Percentiles rank a stretch among this genome's conserved stretches.
Conservation (phyloP, 2,113 vertebrate genomes). For the Atractosteus spatula region DNA sequence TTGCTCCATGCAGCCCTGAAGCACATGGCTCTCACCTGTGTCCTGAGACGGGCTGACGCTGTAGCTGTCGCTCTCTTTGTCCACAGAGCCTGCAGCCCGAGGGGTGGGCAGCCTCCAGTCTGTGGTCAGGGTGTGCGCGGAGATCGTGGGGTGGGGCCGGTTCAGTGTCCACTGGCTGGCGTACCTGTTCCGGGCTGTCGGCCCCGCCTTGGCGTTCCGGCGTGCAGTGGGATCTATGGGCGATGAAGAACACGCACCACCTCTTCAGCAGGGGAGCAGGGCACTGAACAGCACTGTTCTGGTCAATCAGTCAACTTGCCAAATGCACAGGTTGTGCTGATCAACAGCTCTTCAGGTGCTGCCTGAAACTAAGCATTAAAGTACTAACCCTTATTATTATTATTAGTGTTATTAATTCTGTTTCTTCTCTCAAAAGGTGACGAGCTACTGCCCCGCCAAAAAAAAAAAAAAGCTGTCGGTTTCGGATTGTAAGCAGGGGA, state of each 20-base stretch:
- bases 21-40: slow-evolving; percentile 72
- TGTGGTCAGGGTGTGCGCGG: slow-evolving; percentile 93
- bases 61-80: slow-evolving; percentile 98
- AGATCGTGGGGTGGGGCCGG: slow-evolving; percentile 92
- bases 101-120: slow-evolving; percentile 97
- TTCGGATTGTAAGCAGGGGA: background rate
- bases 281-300: background rate
- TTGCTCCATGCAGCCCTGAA: no score
- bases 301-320: no score
- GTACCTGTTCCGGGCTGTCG: slow-evolving; percentile 86
- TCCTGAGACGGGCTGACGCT: slow-evolving; percentile 98
- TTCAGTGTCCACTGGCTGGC: slow-evolving; percentile 99
- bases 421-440: background rate
- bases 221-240: slow-evolving; percentile 89
- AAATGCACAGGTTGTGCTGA: no score
- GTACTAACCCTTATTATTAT: no score
- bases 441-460: background rate
- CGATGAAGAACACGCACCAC: background rate
- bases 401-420: background rate
- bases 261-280: background rate
- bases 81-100: slow-evolving; percentile 86
- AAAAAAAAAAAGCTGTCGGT: background rate
- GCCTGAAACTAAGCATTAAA: no score
- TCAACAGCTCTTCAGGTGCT: no score
- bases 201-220: slow-evolving; percentile 91